phyloP scores from a whole-genome alignment of 2,797 vertebrate species.

The Anniella stebbinsi region DNA sequence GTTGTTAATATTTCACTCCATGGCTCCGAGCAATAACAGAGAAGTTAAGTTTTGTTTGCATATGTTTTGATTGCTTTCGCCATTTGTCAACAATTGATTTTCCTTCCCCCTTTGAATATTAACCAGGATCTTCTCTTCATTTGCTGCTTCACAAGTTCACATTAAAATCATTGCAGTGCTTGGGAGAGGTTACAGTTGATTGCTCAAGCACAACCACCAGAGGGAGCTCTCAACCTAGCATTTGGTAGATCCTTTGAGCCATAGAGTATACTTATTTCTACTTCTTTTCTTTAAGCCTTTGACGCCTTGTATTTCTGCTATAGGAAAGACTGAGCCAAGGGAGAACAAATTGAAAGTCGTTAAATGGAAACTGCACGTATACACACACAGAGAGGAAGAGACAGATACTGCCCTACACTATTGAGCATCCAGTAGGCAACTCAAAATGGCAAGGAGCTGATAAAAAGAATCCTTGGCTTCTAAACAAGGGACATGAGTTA shows the following conservation, averaged over 20 bases:
- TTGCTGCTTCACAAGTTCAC: neutral
- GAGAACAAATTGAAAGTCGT: neutral
- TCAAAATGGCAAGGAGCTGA: neutral
- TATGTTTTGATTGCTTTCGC: conserved; percentile 1
- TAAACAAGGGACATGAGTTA: neutral
- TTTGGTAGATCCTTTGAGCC: neutral
- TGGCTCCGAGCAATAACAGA: neutral
- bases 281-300: neutral
- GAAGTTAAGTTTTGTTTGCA: conserved; percentile 5
- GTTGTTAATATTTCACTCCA: conserved; percentile 1
- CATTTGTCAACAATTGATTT: conserved; percentile 9
- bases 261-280: neutral
- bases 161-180: accelerated
- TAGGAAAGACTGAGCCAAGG: neutral
- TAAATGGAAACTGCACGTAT: neutral
- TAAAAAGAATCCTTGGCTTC: neutral
- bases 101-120: neutral
- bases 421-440: neutral
- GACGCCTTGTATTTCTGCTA: neutral
- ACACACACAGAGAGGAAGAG: too few species aligned
- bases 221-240: neutral
- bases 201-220: conserved; percentile 15
- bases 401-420: neutral
- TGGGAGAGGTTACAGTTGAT: neutral
- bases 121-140: neutral